A percentile compares a stretch with the other conserved stretches of the same genome.
phyloP scores from a whole-genome alignment of 1,140 invertebrate species.

The Euura saliciscinereae region DNA sequence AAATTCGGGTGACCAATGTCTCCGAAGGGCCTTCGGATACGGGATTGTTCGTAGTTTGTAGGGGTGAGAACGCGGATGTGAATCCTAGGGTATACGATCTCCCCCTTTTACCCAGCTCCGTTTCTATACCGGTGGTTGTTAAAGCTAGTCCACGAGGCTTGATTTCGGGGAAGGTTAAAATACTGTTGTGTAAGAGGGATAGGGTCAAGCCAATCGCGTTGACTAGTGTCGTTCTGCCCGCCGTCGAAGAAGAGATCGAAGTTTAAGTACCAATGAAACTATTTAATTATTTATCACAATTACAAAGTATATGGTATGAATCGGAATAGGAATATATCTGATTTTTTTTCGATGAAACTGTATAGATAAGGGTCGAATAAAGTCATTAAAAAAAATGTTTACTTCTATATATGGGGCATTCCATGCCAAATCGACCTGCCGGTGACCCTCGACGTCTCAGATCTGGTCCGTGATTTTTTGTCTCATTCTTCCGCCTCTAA shows the following conservation, averaged over 20 bases:
- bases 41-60: conserved; percentile 45
- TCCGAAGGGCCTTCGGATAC: conserved; percentile 37
- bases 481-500: no score
- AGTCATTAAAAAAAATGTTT: no score
- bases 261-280: conserved; percentile 26
- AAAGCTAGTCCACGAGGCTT: conserved; percentile 36
- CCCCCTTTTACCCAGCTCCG: conserved; percentile 45
- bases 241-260: conserved; percentile 51
- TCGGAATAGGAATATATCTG: no score
- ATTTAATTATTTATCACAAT: background rate
- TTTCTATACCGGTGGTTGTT: conserved; percentile 44
- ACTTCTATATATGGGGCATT: no score
- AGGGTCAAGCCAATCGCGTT: conserved; percentile 40
- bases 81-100: conserved; percentile 43
- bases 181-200: conserved; percentile 46
- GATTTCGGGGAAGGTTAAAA: conserved; percentile 43
- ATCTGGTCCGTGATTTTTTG: no score
- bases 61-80: conserved; percentile 39
- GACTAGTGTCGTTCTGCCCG: conserved; percentile 41
- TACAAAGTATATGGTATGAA: no score
- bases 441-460: no score
- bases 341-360: no score
- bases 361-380: no score
- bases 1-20: conserved; percentile 45
- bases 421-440: no score